These are phyloP conservation scores for Dilophus febrilis DNA, from an alignment of 2,888 invertebrate genomes.

Conservation along the genomic window DNA sequence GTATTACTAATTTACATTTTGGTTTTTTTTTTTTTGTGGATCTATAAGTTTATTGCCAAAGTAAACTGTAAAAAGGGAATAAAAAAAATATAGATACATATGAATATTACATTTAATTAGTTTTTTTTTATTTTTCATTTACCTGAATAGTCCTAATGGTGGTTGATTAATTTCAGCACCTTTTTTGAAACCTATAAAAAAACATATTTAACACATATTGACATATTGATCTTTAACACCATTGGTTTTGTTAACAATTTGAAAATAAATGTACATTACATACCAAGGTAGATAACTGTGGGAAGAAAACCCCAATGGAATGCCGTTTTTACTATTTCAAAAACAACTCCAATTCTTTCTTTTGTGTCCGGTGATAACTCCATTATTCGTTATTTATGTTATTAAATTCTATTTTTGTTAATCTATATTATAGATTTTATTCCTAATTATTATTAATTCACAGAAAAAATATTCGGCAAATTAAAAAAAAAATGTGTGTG, in stretches of 20 bases:
- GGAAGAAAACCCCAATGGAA: conserved; percentile 58
- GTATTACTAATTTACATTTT: background rate
- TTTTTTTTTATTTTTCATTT: conserved; percentile 7
- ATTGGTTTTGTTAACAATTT: background rate
- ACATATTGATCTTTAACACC: background rate
- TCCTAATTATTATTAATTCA: too few relatives aligned
- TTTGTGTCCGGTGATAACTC: conserved; percentile 37
- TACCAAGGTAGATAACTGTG: conserved; percentile 48
- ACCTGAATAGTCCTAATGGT: conserved; percentile 37
- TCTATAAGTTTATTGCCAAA: conserved; percentile 23
- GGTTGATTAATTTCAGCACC: conserved; percentile 55
- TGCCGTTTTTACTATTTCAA: conserved; percentile 38
- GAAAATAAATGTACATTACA: conserved; percentile 12
- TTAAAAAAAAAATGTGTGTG: too few relatives aligned
- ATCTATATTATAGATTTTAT: too few relatives aligned
- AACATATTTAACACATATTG: conserved; percentile 2
- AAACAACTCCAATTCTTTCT: conserved; percentile 41
- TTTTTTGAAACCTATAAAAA: conserved; percentile 41
- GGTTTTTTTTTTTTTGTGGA: background rate
- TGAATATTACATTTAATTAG: conserved; percentile 8
- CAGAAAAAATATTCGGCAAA: too few relatives aligned
- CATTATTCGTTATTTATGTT: too few relatives aligned
- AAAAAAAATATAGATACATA: background rate
- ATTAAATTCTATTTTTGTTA: too few relatives aligned
- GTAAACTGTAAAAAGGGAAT: conserved; percentile 12